Evolutionary conservation across 2,797 vertebrate species (phyloP), one percentile per base, ranked within the genome.

Genomic region (Petrocephalus schoutedeni): DNA sequence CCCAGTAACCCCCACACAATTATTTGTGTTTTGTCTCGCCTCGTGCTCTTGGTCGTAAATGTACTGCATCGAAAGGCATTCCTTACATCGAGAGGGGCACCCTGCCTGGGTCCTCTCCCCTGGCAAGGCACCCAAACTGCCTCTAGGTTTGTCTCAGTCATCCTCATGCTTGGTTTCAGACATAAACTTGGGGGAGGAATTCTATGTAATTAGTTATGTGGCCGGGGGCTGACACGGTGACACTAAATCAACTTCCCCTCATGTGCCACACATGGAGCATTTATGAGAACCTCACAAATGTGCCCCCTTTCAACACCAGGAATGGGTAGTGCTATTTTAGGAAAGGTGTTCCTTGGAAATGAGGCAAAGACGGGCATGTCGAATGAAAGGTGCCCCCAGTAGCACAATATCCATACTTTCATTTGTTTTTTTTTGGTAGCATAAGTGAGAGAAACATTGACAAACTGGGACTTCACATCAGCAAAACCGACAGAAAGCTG

Each of bases 41-140:
- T 84, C 82, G 89, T 91, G 91, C 91, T 88, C 90, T 90, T 74
- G 71, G 71, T 88, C 64, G 84, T 89, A 87, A 88, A 88, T 88
- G 86, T 32, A 57, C 87, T 88, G 84, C 51, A 91, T 90, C 82
- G 41, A 77, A 6, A 90, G 91, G 85, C 91, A 88, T 92, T 91
- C 89, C 89, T 91, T 91, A 91, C 92, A 90, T 90, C 59, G 90
- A 90, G 91, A 80, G 92, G 91, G 93, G 93, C 92, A 71, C 94
- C 93, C 93, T 93, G 94, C 92, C 91, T 92, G 92, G 93, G 92
- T 94, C 92, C 93, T 88, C 92, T 93, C 89, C 93, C 49, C 91
- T 91, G 90, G 93, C 91, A 1, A 91, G 21, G 92, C 91, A 91
- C 91, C 88, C 74, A 91, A 93, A 92, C 92, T 94, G 93, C 94